Percentiles rank a stretch among this genome's conserved stretches.
These are phyloP conservation scores for Odontomyia ornata DNA, from an alignment of 2,888 invertebrate species.

Conservation along the genomic window DNA sequence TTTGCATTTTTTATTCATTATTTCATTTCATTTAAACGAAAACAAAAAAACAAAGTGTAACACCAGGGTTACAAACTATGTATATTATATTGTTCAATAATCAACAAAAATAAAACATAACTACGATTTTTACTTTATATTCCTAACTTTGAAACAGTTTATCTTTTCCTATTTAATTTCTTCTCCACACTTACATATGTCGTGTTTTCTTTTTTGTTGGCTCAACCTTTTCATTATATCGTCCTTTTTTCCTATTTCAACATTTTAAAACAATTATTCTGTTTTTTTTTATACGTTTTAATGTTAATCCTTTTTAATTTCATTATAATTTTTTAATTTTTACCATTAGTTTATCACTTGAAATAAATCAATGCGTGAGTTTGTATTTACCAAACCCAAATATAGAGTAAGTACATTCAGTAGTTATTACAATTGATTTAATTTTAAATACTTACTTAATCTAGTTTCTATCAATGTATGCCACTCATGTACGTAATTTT, in stretches of 20 bases:
- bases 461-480: neutral
- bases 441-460: neutral
- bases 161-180: neutral
- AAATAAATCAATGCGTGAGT: neutral
- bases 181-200: constrained; percentile 24
- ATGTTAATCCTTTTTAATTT: neutral
- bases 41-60: constrained; percentile 52
- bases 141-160: neutral
- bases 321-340: constrained; percentile 47
- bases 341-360: constrained; percentile 8
- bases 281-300: constrained; percentile 50
- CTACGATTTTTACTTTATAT: constrained; percentile 26
- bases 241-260: constrained; percentile 50
- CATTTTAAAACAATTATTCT: constrained; percentile 21
- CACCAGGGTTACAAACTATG: constrained; percentile 53
- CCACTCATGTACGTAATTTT: neutral
- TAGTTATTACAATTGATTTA: neutral
- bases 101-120: constrained; percentile 34
- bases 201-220: constrained; percentile 47
- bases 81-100: neutral
- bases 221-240: constrained; percentile 54
- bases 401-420: neutral
- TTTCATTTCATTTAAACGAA: constrained; percentile 21
- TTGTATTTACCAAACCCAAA: neutral
- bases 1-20: neutral